Evolutionary conservation across 2,797 vertebrate species (phyloP).

Genomic region (Coreius guichenoti): DNA sequence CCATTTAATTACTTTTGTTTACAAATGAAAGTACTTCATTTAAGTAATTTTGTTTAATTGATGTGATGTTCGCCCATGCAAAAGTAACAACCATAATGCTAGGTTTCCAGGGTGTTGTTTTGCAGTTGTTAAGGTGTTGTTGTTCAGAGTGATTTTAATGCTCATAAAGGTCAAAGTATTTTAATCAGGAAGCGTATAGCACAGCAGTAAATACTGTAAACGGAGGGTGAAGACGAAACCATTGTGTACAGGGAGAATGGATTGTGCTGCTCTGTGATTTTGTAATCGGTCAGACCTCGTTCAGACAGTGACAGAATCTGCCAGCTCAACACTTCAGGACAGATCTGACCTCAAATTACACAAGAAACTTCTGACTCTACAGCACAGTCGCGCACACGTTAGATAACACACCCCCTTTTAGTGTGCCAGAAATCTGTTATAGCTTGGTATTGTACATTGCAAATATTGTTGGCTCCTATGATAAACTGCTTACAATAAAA

Average conservation of each 20-base stretch:
- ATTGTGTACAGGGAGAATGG: conserved; percentile 11
- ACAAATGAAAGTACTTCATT: neutral
- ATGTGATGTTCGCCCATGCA: neutral
- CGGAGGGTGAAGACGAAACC: conserved; percentile 13
- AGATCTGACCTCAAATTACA: conserved; percentile 45
- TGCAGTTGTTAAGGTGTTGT: neutral
- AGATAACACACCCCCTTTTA: neutral
- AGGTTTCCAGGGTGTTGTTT: neutral
- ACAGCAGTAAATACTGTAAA: conserved; percentile 30
- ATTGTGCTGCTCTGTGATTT: conserved; percentile 59
- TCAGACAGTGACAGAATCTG: conserved; percentile 48
- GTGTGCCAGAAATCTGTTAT: neutral
- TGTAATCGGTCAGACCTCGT: conserved; percentile 40
- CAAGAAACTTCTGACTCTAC: conserved; percentile 8
- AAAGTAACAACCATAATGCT: no score
- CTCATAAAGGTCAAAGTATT: conserved; percentile 41
- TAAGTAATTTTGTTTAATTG: no score
- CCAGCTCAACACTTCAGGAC: conserved; percentile 49
- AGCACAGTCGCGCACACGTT: conserved; percentile 22
- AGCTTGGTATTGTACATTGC: neutral
- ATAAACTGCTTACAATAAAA: neutral
- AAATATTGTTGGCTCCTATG: neutral
- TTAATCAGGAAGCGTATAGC: conserved; percentile 24
- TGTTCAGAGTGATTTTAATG: neutral
- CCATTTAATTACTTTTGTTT: neutral